phyloP scores from a whole-genome alignment of 1,140 invertebrate species.

The Mya arenaria region DNA sequence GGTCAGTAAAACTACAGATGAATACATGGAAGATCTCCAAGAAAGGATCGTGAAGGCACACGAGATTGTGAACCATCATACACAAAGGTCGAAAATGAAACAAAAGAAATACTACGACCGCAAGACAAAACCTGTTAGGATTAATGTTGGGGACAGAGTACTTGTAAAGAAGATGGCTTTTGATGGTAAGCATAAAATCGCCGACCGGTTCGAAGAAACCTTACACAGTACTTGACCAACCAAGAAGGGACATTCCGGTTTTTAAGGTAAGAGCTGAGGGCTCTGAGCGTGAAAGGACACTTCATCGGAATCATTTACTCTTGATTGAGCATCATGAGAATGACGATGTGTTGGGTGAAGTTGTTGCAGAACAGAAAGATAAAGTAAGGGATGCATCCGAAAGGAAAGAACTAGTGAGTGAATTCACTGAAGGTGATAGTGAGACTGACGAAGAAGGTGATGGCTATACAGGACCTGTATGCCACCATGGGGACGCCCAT shows the following conservation, averaged over 20 bases:
- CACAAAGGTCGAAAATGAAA: neutral
- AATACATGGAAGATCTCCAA: conserved; percentile 1
- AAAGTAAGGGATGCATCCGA: neutral
- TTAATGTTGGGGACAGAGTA: conserved; percentile 15
- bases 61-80: conserved; percentile 5
- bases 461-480: too few species aligned
- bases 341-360: neutral
- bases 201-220: conserved; percentile 12
- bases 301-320: conserved; percentile 25
- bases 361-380: neutral
- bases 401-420: neutral
- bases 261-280: neutral
- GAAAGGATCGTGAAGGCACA: neutral
- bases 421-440: neutral
- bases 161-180: conserved; percentile 10
- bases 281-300: neutral
- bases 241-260: conserved; percentile 22
- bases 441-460: too few species aligned
- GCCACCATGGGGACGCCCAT: too few species aligned
- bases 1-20: neutral
- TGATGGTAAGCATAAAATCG: conserved; percentile 25
- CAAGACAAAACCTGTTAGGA: neutral
- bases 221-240: conserved; percentile 15
- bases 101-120: conserved; percentile 8
- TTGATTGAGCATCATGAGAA: too few species aligned